Base-by-base conservation (phyloP, 1,140 invertebrate genomes). In the Psilanteris sp. region DNA sequence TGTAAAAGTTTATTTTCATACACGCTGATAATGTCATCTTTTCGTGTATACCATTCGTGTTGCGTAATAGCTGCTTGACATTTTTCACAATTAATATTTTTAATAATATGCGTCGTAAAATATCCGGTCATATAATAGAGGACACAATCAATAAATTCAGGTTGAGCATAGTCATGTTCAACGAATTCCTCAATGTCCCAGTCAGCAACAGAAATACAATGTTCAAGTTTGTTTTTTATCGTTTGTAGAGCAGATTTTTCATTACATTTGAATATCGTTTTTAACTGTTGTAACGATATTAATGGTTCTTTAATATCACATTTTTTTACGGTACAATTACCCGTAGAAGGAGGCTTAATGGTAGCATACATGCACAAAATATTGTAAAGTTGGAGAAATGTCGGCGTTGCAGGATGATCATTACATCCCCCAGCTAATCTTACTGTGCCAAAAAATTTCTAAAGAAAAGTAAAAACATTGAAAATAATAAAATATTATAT, bases 21-120 rank as follows among this genome's bases (percentile, higher is more conserved):
- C 6, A 24, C 24, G 6, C 3, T n/a, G 10, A 50, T 1, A 5
- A 48, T 11, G 22, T 6, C 9, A 13, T 39, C 48, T 54, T 54
- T 34, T 3, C 32, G 34, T 1, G 34, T 26, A 22, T 54, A 15
- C 48, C 34, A 54, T 3, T 11, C 1, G 16, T 54, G 48, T n/a
- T 54, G 37, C 8, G 13, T 39, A n/a, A 54, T 37, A 22, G 48
- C 32, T 8, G 37, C 3, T 14, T 22, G 4, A 7, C 46, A 36
- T 24, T 0, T 15, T 10, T 7, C 7, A 18, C 46, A 36, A 0
- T 36, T 36, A 0, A 48, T 22, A 8, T 1, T 31, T 48, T 48
- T 48, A 6, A 48, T 6, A 20, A 48, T 48, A 2, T 11, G 2
- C 18, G 20, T 31, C 10, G 8, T 22, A 8, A 36, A 16, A 16